Evolutionary conservation across 2,113 vertebrate genomes (phyloP).

Genomic region (Nanorana parkeri): DNA sequence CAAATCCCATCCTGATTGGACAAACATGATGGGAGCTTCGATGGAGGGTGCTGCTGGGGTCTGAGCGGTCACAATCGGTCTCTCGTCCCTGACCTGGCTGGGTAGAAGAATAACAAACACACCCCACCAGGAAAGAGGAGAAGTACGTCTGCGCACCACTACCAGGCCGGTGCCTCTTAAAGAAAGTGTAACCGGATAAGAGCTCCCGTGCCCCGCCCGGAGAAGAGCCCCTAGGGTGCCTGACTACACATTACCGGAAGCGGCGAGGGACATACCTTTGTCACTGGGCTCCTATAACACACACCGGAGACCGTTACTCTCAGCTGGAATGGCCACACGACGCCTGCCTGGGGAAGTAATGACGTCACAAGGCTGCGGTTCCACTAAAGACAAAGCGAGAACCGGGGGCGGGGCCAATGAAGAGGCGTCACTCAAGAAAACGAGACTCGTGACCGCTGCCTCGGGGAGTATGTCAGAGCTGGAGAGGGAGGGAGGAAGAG

Average conservation of each 20-base stretch:
- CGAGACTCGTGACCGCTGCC: constrained; percentile 17
- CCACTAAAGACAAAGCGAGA: constrained; percentile 31
- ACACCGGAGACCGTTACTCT: constrained; percentile 33
- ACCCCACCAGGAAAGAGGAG: too few species aligned
- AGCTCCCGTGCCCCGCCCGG: neutral
- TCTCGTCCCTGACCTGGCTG: too few species aligned
- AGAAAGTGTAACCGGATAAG: neutral
- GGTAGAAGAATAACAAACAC: too few species aligned
- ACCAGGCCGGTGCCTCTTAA: neutral
- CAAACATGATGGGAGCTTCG: too few species aligned
- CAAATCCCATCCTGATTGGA: too few species aligned
- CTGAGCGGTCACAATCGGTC: too few species aligned
- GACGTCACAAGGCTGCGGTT: neutral
- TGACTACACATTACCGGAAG: too few species aligned
- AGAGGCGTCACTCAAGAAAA: constrained; percentile 20
- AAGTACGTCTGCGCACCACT: too few species aligned
- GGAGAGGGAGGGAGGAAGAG: neutral
- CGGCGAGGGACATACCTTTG: neutral
- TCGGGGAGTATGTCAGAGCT: neutral
- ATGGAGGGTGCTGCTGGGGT: too few species aligned
- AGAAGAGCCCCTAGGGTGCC: neutral
- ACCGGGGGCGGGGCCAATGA: constrained; percentile 3
- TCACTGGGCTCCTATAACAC: neutral
- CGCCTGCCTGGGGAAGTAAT: neutral
- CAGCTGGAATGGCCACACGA: neutral